phyloP scores from a whole-genome alignment of 2,888 invertebrate species.

The Melanophora roralis region DNA sequence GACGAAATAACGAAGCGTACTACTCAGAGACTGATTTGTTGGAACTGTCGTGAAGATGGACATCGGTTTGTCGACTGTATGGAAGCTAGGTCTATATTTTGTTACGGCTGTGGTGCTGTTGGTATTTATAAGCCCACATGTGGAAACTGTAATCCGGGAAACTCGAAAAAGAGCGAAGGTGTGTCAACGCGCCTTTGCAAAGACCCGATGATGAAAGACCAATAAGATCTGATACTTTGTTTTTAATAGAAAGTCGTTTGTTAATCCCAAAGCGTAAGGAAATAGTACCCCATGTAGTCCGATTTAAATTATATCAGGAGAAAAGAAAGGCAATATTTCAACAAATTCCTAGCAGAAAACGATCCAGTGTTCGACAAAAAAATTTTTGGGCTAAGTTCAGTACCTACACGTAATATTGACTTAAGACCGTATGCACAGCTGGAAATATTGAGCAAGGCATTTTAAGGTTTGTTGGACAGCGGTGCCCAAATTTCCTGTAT shows the following conservation, averaged over 20 bases:
- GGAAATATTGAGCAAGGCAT: background rate
- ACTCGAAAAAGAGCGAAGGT: slow-evolving; percentile 19
- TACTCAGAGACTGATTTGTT: background rate
- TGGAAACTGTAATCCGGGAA: slow-evolving; percentile 11
- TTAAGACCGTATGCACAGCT: background rate
- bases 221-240: too few relatives aligned
- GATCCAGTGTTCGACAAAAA: background rate
- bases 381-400: background rate
- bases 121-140: slow-evolving; percentile 13
- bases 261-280: background rate
- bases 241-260: background rate
- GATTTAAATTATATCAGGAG: background rate
- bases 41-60: slow-evolving; percentile 28
- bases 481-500: background rate
- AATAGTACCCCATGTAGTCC: background rate
- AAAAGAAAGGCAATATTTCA: background rate
- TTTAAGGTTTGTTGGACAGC: background rate
- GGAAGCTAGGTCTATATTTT: slow-evolving; percentile 11
- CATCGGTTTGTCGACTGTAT: slow-evolving; percentile 21
- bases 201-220: too few relatives aligned
- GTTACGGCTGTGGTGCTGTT: slow-evolving; percentile 28
- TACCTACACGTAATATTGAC: background rate
- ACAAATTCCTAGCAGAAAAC: background rate
- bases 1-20: too few relatives aligned
- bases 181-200: background rate